phyloP scores from a whole-genome alignment of 2,888 invertebrate species.

The Tetropium fuscum region DNA sequence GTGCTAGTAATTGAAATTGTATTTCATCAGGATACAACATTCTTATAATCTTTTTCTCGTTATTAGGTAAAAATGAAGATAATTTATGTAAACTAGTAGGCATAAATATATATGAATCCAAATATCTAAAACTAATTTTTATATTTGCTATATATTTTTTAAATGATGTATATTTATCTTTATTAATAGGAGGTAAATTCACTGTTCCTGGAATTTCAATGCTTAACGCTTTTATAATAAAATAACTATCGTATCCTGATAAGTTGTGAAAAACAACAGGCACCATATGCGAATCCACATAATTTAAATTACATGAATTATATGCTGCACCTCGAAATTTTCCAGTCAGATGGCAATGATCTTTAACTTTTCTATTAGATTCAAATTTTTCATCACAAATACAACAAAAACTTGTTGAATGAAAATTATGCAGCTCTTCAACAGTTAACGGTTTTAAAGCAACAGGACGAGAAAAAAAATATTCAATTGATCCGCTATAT shows the following conservation, averaged over 20 bases:
- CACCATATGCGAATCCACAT: slow-evolving; percentile 30
- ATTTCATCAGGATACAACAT: slow-evolving; percentile 18
- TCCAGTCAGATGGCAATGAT: neutral
- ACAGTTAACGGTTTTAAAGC: too few relatives aligned
- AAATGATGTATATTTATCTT: slow-evolving; percentile 40
- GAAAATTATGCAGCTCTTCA: too few relatives aligned
- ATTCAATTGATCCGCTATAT: too few relatives aligned
- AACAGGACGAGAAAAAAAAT: too few relatives aligned
- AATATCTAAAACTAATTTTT: slow-evolving; percentile 35
- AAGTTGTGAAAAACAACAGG: slow-evolving; percentile 49
- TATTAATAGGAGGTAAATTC: slow-evolving; percentile 36
- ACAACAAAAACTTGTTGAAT: too few relatives aligned
- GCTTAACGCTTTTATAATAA: slow-evolving; percentile 40
- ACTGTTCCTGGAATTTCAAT: slow-evolving; percentile 33
- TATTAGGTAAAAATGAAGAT: slow-evolving; percentile 32
- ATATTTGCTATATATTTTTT: slow-evolving; percentile 33
- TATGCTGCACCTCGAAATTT: slow-evolving; percentile 35
- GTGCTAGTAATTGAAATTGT: slow-evolving; percentile 34
- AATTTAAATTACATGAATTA: slow-evolving; percentile 43
- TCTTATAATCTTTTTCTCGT: slow-evolving; percentile 16
- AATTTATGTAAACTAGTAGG: slow-evolving; percentile 41
- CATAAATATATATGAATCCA: slow-evolving; percentile 46
- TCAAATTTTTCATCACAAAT: too few relatives aligned
- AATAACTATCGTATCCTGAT: slow-evolving; percentile 45
- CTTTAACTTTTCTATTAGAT: too few relatives aligned